These are phyloP conservation scores for Coccyzus lansbergi DNA, from an alignment of 2,797 vertebrate species.

Conservation along the genomic window DNA sequence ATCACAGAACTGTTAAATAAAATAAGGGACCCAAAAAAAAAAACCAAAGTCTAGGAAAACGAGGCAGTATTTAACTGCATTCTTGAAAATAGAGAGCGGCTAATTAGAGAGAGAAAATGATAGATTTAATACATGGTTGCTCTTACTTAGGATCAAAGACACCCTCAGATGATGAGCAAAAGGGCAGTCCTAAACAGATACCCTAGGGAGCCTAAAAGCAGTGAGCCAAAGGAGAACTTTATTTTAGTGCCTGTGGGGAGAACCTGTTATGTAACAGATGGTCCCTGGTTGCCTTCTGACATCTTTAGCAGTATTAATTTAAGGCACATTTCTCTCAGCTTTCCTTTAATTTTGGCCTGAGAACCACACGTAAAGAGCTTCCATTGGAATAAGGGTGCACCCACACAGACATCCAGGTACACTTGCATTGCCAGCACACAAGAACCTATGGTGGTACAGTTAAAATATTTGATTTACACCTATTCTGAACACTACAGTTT, in stretches of 20 bases:
- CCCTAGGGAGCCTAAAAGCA: background rate
- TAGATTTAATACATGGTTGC: background rate
- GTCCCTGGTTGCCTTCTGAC: background rate
- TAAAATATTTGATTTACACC: background rate
- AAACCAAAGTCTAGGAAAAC: background rate
- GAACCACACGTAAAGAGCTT: background rate
- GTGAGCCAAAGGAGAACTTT: constrained; percentile 6
- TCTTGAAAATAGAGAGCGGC: background rate
- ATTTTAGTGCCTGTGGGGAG: constrained; percentile 1
- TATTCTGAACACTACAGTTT: background rate
- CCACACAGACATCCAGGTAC: background rate
- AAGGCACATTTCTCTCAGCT: background rate
- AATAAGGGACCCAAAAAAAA: background rate
- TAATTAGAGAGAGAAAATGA: background rate
- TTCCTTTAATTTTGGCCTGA: background rate
- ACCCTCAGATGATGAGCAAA: background rate
- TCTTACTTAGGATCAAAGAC: background rate
- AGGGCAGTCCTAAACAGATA: constrained; percentile 2
- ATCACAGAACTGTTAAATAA: background rate
- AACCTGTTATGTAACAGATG: constrained; percentile 22
- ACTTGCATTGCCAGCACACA: background rate
- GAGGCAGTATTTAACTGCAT: background rate
- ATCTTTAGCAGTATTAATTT: constrained; percentile 11
- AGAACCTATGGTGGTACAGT: background rate
- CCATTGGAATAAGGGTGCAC: background rate